Evolutionary conservation across 1,140 invertebrate species (phyloP).

Genomic region (Scaptodrosophila lebanonensis): DNA sequence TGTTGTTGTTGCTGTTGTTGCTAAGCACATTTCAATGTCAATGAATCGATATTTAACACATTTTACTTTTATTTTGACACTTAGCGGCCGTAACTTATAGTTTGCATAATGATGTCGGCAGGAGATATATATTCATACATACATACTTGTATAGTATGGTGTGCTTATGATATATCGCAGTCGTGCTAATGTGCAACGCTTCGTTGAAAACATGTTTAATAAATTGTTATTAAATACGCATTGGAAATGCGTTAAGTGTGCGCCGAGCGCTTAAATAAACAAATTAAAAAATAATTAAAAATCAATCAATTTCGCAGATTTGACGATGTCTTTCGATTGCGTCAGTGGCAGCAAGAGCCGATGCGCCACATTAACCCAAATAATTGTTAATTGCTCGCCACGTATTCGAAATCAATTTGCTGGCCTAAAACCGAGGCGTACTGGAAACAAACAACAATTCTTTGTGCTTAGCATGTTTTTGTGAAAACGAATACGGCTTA

Average conservation of each 20-base stretch:
- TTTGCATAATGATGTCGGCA: too few relatives aligned
- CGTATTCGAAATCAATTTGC: too few relatives aligned
- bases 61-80: slow-evolving; percentile 43
- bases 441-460: too few relatives aligned
- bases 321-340: slow-evolving; percentile 7
- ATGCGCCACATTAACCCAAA: slow-evolving; percentile 47
- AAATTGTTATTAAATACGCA: slow-evolving; percentile 57
- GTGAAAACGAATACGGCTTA: too few relatives aligned
- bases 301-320: slow-evolving; percentile 49
- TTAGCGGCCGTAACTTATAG: slow-evolving; percentile 13
- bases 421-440: too few relatives aligned
- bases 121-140: too few relatives aligned
- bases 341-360: not conserved
- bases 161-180: too few relatives aligned
- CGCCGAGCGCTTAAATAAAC: slow-evolving; percentile 43
- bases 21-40: slow-evolving; percentile 53
- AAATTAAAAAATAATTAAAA: slow-evolving; percentile 68
- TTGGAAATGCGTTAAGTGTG: not conserved
- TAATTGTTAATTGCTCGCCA: too few relatives aligned
- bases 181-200: slow-evolving; percentile 31
- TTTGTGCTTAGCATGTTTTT: slow-evolving; percentile 32
- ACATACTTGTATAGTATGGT: too few relatives aligned
- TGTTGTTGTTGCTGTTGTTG: slow-evolving; percentile 15
- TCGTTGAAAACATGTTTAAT: slow-evolving; percentile 10
- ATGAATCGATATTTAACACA: slow-evolving; percentile 54